A percentile compares a stretch with the other conserved stretches of the same genome.
Evolutionary conservation across 2,797 vertebrate species (phyloP).

Genomic region (Tenualosa thibaudeaui): DNA sequence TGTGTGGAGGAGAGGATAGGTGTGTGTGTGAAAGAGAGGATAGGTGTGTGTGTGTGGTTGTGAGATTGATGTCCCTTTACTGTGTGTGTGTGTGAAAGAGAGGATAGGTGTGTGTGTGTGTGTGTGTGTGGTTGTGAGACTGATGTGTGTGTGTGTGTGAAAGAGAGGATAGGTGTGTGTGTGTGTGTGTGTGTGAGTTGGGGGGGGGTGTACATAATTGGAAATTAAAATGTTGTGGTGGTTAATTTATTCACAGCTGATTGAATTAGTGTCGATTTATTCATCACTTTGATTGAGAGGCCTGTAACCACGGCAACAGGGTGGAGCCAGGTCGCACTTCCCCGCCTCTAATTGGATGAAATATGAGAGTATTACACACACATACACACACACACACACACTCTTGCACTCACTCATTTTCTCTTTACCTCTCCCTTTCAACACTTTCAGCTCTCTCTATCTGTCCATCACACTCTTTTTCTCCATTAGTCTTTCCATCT

Average conservation of each 20-base stretch:
- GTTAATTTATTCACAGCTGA: slow-evolving; percentile 60
- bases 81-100: no score
- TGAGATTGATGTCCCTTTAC: no score
- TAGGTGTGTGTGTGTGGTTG: no score
- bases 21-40: no score
- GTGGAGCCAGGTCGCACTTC: neutral
- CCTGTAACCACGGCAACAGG: slow-evolving; percentile 15
- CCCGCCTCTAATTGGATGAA: slow-evolving; percentile 41
- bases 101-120: no score
- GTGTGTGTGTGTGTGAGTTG: neutral
- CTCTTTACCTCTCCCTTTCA: neutral
- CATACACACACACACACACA: no score
- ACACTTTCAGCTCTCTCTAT: no score
- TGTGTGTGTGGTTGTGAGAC: no score
- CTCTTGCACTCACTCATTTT: no score
- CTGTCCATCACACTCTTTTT: neutral
- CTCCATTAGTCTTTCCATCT: neutral
- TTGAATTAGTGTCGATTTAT: slow-evolving; percentile 60
- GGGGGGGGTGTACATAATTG: slow-evolving; percentile 43
- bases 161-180: neutral
- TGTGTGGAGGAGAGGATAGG: no score
- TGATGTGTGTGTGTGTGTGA: no score
- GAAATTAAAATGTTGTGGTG: slow-evolving; percentile 57
- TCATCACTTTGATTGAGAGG: slow-evolving; percentile 9
- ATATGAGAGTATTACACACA: neutral